phyloP scores from a whole-genome alignment of 2,888 invertebrate genomes.

The Pollenia labialis region DNA sequence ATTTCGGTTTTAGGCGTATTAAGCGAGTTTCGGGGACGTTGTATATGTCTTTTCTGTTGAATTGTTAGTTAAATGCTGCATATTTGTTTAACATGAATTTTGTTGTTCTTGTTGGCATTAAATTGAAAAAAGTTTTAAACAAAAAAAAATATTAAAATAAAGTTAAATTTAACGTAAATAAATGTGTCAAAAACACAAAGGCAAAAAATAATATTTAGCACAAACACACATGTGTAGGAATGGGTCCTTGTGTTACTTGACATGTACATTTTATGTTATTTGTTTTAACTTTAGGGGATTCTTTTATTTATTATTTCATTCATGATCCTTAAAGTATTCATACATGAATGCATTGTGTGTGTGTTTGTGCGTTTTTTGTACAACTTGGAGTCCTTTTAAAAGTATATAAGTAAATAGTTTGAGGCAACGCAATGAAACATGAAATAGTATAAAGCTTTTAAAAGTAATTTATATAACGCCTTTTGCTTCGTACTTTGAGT shows the following conservation, averaged over 20 bases:
- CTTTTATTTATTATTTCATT: conserved; percentile 50
- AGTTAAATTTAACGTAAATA: neutral
- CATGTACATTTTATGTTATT: conserved; percentile 4
- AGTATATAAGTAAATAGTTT: conserved; percentile 40
- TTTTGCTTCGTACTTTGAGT: neutral
- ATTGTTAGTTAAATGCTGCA: too few species aligned
- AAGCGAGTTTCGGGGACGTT: too few species aligned
- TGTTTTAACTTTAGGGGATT: conserved; percentile 31
- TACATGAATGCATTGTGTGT: neutral
- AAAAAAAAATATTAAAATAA: too few species aligned
- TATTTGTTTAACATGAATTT: neutral
- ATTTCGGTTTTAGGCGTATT: too few species aligned
- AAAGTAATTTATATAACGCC: conserved; percentile 14
- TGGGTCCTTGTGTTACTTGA: neutral
- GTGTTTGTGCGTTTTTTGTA: neutral
- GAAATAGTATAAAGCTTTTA: conserved; percentile 17
- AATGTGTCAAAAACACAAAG: neutral
- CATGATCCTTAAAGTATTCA: conserved; percentile 22
- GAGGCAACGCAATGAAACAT: conserved; percentile 22
- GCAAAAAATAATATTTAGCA: neutral
- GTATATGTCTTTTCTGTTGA: too few species aligned
- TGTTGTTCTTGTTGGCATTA: neutral
- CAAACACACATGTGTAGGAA: neutral
- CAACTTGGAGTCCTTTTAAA: conserved; percentile 2
- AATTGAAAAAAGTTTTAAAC: neutral